A percentile compares a stretch with the other conserved stretches of the same genome.
Conservation (phyloP, 2,888 invertebrate genomes). For the Imbricaverruca yamaguchii region DNA sequence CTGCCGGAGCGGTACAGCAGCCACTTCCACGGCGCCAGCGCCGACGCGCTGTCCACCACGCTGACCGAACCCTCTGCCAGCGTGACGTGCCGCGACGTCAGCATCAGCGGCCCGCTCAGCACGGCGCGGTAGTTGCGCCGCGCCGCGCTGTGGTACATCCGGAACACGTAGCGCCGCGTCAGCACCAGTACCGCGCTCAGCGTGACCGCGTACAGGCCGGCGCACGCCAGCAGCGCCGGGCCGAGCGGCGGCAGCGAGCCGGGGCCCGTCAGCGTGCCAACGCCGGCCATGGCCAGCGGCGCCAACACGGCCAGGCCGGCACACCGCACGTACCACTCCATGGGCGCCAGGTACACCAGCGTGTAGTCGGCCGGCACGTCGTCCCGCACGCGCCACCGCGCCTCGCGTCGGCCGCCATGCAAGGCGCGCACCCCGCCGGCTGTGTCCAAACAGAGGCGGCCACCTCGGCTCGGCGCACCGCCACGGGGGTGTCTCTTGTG, state of each 20-base stretch:
- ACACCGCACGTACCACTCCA: neutral
- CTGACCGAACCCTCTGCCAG: neutral
- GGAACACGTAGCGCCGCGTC: neutral
- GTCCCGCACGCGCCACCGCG: neutral
- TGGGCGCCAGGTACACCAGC: conserved; percentile 7
- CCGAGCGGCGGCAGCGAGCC: neutral
- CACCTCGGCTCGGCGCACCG: too few species aligned
- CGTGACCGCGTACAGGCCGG: neutral
- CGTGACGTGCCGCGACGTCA: neutral
- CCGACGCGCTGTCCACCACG: neutral
- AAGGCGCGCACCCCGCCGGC: too few species aligned
- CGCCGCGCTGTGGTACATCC: conserved; percentile 18
- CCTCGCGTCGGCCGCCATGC: neutral
- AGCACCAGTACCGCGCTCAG: neutral
- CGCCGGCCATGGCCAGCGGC: neutral
- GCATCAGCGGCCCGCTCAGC: neutral
- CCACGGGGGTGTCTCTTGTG: too few species aligned
- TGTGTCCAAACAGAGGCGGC: too few species aligned
- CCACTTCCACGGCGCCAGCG: neutral
- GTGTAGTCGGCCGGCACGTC: neutral
- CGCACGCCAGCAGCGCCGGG: neutral
- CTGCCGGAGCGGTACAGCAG: neutral
- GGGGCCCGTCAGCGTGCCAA: neutral
- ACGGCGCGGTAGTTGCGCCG: neutral
- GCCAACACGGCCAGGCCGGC: neutral